Evolutionary conservation across 1,140 invertebrate genomes (phyloP).

Genomic region (Belonocnema kinseyi): DNA sequence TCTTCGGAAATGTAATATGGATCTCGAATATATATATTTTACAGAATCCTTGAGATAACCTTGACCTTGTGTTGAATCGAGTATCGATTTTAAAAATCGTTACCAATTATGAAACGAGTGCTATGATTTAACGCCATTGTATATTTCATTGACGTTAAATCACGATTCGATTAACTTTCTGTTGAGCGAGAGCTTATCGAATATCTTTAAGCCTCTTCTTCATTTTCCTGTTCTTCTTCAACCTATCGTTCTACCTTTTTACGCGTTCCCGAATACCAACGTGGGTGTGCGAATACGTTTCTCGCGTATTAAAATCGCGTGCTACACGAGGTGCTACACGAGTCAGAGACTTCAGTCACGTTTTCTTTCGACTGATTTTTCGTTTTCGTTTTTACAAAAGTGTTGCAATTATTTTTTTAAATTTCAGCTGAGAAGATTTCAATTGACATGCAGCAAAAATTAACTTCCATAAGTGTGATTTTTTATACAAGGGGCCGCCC

Average conservation of each 20-base stretch:
- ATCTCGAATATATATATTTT: no score
- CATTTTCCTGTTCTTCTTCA: conserved; percentile 47
- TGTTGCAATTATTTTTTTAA: no score
- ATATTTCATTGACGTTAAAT: conserved; percentile 52
- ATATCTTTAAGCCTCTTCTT: conserved; percentile 56
- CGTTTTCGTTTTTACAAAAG: no score
- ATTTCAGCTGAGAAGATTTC: no score
- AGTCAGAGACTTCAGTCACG: no score
- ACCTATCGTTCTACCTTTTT: conserved; percentile 40
- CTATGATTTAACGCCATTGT: conserved; percentile 40
- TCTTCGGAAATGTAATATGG: no score
- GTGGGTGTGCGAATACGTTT: conserved; percentile 48
- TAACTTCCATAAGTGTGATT: no score
- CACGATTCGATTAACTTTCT: conserved; percentile 60
- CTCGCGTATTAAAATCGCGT: conserved; percentile 37
- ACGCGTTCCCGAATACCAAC: conserved; percentile 41
- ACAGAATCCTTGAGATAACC: neutral
- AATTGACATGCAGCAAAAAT: no score
- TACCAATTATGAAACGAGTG: neutral
- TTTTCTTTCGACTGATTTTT: no score
- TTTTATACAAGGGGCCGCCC: no score
- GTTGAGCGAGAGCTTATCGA: conserved; percentile 53
- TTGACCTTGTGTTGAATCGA: conserved; percentile 2
- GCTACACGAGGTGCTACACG: conserved; percentile 20
- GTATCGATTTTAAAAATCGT: neutral